A percentile compares a stretch with the other conserved stretches of the same genome.
These are phyloP conservation scores for Toxotes jaculatrix DNA, from an alignment of 2,113 vertebrate genomes.

Conservation along the genomic window DNA sequence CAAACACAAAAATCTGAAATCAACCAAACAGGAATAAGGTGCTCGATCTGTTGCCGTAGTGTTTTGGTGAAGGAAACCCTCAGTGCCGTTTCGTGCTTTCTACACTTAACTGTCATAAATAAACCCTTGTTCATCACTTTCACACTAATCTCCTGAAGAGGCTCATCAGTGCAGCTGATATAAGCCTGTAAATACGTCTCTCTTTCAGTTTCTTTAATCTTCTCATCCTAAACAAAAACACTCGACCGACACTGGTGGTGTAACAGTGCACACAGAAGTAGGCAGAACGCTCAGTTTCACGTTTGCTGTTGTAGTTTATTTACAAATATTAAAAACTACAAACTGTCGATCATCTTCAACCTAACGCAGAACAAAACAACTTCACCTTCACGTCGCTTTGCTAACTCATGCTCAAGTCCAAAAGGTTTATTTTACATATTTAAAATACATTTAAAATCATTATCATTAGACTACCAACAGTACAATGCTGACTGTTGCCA, in stretches of 20 bases:
- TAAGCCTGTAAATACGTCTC: background rate
- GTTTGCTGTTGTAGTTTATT: constrained; percentile 76
- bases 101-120: too few species aligned
- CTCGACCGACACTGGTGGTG: background rate
- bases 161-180: background rate
- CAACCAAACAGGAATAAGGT: constrained; percentile 39
- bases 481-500: constrained; percentile 93
- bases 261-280: constrained; percentile 49
- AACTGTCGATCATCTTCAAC: constrained; percentile 61
- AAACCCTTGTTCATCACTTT: background rate
- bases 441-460: constrained; percentile 99
- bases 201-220: background rate
- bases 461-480: constrained; percentile 89
- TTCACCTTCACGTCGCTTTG: constrained; percentile 81
- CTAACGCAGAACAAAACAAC: constrained; percentile 75
- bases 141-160: background rate
- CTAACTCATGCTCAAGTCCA: constrained; percentile 93
- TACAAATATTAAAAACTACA: constrained; percentile 84
- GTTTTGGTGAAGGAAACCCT: background rate
- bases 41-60: background rate
- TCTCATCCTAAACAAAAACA: background rate
- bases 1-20: constrained; percentile 59
- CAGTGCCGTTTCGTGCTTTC: too few species aligned
- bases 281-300: constrained; percentile 46
- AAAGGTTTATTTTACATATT: constrained; percentile 99